Base-by-base conservation (phyloP, 2,113 vertebrate species). In the Menura novaehollandiae region DNA sequence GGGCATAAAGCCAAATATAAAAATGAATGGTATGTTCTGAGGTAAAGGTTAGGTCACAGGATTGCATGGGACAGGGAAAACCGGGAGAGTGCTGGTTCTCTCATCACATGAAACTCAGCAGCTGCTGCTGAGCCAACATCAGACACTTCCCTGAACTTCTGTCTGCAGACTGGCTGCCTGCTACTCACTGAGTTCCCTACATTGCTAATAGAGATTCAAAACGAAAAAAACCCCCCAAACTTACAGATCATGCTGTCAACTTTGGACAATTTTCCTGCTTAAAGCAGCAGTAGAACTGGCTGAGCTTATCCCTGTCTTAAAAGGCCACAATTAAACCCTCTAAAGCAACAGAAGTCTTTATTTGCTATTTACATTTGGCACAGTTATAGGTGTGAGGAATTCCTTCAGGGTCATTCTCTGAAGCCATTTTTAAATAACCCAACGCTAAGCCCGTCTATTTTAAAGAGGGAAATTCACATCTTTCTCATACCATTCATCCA, bases 41-140 rank as follows among this genome's bases (percentile, higher is more conserved):
- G 6, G 6, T 6, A 8, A 58, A 67, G 59, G 41, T 35, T 56
- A 7, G 1, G 46, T 21, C 28, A 39, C 44, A 62, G n/a, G 22
- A 77, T 15, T 32, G 32, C 46, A 13, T 1, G 7, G 64, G 39
- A 51, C 59, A 37, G 21, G 19, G 41, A 21, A 68, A 79, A 68
- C 27, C 0, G 0, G 3, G 30, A 35, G 8, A 15, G 2, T 0
- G 0, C 14, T 9, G 26, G 17, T 15, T n/a, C 15, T 44, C 19
- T 18, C 6, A 20, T 11, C 64, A 47, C 3, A 4, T 2, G 21
- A 11, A 43, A 24, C 60, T 60, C 43, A 19, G 4, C 7, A 3
- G 55, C 13, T 68, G 39, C 35, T 59, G 39, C 27, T 10, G 14
- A 92, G 46, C 39, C 9, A n/a, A 19, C 30, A 62, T 0, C 39